Evolutionary conservation across 2,113 vertebrate species (phyloP).

Genomic region (Boulengeromyrus knoepffleri): DNA sequence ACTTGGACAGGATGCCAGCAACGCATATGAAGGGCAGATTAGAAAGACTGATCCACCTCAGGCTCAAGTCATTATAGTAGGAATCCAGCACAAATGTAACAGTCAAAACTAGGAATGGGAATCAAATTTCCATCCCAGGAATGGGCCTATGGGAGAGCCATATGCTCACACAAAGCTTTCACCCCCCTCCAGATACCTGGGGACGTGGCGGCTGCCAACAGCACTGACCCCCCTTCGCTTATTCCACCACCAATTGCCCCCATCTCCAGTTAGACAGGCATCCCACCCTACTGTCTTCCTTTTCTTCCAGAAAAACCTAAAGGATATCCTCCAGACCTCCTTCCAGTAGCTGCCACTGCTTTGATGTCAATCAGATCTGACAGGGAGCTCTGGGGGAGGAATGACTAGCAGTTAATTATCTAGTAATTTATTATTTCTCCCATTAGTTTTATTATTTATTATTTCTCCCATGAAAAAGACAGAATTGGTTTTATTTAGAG

Average conservation of each 20-base stretch:
- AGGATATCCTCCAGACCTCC: not conserved
- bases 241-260: not conserved
- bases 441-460: not conserved
- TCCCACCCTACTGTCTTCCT: not conserved
- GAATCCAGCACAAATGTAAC: not conserved
- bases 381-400: conserved; percentile 11
- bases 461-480: not conserved
- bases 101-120: not conserved
- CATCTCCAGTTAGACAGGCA: not conserved
- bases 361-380: conserved; percentile 17
- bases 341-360: not conserved
- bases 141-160: not conserved
- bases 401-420: conserved; percentile 5
- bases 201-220: not conserved
- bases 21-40: not conserved
- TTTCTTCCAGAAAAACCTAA: not conserved
- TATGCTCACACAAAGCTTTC: not conserved
- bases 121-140: not conserved
- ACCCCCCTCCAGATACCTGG: not conserved
- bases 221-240: not conserved
- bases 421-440: not conserved
- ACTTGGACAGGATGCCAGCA: not conserved
- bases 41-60: not conserved
- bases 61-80: not conserved
- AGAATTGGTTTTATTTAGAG: not conserved